A percentile compares a stretch with the other conserved stretches of the same genome.
Evolutionary conservation across 1,140 invertebrate genomes (phyloP).

Genomic region (Aphelenchoides besseyi): DNA sequence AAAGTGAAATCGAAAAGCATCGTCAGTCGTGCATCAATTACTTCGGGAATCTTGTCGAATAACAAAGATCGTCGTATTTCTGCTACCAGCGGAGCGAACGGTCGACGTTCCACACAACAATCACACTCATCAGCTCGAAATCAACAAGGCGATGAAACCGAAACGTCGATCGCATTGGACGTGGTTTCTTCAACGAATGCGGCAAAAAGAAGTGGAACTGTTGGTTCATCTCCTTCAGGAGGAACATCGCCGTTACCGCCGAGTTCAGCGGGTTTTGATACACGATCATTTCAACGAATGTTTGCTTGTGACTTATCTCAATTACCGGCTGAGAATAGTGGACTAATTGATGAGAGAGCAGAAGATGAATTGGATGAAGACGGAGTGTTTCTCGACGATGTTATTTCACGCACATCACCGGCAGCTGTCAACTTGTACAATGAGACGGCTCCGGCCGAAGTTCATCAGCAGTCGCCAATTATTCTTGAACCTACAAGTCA

Average conservation of each 20-base stretch:
- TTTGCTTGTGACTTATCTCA: slow-evolving; percentile 55
- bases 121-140: not conserved
- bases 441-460: not conserved
- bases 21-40: slow-evolving; percentile 11
- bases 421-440: not conserved
- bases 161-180: slow-evolving; percentile 7
- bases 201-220: not conserved
- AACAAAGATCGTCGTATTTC: slow-evolving; percentile 14
- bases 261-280: not conserved
- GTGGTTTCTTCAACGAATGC: not conserved
- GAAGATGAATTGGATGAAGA: not conserved
- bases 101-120: slow-evolving; percentile 14
- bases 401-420: not conserved
- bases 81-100: not conserved
- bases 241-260: slow-evolving; percentile 9
- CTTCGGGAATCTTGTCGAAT: not conserved
- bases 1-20: slow-evolving; percentile 40
- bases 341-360: slow-evolving; percentile 24
- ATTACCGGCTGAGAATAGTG: slow-evolving; percentile 44
- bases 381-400: not conserved
- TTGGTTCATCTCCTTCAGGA: not conserved
- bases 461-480: not conserved
- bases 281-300: slow-evolving; percentile 41
- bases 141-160: not conserved
- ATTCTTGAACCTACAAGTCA: not conserved